Evolutionary conservation across 1,140 invertebrate species (phyloP).

Genomic region (Diploscapter pachys): DNA sequence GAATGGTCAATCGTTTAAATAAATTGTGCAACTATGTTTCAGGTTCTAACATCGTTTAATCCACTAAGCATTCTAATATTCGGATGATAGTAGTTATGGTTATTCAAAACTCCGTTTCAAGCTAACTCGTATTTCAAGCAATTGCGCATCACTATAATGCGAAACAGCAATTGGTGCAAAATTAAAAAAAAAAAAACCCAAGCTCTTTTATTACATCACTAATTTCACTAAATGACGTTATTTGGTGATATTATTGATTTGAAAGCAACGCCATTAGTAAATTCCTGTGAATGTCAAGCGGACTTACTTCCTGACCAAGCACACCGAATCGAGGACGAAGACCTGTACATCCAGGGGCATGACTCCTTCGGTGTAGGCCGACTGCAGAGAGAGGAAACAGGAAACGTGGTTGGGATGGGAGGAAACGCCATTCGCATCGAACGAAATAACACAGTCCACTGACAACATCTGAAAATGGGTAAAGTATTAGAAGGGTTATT

Average conservation of each 20-base stretch:
- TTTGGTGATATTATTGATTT: too few relatives aligned
- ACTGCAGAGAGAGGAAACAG: slow-evolving; percentile 44
- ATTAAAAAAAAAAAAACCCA: neutral
- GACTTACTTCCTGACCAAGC: slow-evolving; percentile 74
- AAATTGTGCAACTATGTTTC: too few relatives aligned
- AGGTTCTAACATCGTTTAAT: too few relatives aligned
- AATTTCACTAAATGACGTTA: neutral
- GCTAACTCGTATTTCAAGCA: slow-evolving; percentile 46
- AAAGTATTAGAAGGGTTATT: slow-evolving; percentile 70
- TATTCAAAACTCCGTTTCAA: too few relatives aligned
- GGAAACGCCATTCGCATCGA: slow-evolving; percentile 84
- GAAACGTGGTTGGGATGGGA: slow-evolving; percentile 82
- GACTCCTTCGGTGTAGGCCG: slow-evolving; percentile 43
- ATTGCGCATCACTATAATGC: neutral
- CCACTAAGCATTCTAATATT: too few relatives aligned
- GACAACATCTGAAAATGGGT: slow-evolving; percentile 66
- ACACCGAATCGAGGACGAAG: slow-evolving; percentile 47
- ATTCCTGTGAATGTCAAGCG: neutral
- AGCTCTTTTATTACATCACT: neutral
- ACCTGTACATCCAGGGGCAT: slow-evolving; percentile 42
- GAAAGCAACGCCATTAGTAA: too few relatives aligned
- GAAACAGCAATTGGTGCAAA: neutral
- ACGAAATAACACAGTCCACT: slow-evolving; percentile 71
- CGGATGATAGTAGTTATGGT: too few relatives aligned
- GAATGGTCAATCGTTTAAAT: too few relatives aligned